These are phyloP conservation scores for Aphelenchoides besseyi DNA, from an alignment of 1,140 invertebrate species.

Conservation along the genomic window DNA sequence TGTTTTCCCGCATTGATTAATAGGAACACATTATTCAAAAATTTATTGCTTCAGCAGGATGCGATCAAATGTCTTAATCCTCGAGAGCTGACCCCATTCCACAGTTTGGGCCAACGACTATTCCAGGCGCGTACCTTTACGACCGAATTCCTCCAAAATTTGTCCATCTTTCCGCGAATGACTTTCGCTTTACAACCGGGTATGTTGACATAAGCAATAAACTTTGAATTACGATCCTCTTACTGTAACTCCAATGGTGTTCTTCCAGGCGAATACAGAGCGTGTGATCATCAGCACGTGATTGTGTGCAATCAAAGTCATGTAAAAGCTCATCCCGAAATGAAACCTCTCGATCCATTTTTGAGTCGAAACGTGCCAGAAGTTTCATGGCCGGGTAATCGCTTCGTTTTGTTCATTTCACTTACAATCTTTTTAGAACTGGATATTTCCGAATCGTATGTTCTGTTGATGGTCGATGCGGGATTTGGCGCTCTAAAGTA, in stretches of 20 bases:
- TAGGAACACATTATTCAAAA: neutral
- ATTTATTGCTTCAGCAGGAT: conserved; percentile 33
- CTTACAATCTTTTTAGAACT: too few species aligned
- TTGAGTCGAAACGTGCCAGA: conserved; percentile 42
- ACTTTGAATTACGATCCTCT: conserved; percentile 1
- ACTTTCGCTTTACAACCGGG: conserved; percentile 44
- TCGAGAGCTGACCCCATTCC: conserved; percentile 29
- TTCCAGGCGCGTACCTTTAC: conserved; percentile 56
- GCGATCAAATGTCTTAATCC: conserved; percentile 47
- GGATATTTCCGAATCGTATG: conserved; percentile 39
- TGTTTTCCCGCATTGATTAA: neutral
- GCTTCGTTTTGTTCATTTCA: too few species aligned
- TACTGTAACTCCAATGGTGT: neutral
- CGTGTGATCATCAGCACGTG: conserved; percentile 56
- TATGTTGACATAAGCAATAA: conserved; percentile 18
- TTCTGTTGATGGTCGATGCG: conserved; percentile 52
- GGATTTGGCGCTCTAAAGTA: conserved; percentile 54
- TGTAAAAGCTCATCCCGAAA: conserved; percentile 49
- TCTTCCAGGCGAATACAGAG: conserved; percentile 51
- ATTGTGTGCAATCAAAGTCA: conserved; percentile 13
- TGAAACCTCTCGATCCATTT: conserved; percentile 46
- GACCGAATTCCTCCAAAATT: conserved; percentile 47
- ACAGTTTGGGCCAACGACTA: conserved; percentile 44
- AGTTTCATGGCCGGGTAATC: conserved; percentile 53
- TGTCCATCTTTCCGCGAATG: conserved; percentile 52